Evolutionary conservation across 2,797 vertebrate species (phyloP), one percentile per base, ranked within the genome.

Genomic region (Notoglanidium macrostoma): DNA sequence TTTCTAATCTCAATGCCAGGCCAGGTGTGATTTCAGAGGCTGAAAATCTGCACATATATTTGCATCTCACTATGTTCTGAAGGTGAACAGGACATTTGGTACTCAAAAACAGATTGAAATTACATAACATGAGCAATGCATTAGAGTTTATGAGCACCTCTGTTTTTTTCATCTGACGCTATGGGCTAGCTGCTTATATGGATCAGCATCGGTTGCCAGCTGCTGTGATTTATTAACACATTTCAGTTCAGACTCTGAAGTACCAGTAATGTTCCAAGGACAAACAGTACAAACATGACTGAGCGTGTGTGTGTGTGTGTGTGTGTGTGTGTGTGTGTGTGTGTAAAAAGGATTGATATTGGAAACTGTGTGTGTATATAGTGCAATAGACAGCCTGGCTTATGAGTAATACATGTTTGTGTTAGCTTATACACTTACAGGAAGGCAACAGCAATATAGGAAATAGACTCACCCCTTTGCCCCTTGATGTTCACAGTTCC

Each of bases 71-170:
- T 65, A 78, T 5, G 26, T 54, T 51, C 44, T 80, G 65, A 83
- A 83, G 76, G 54, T 84, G 51, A 76, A 51, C 55, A 46, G 68
- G 63, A 80, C 57, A 19, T 73, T 10, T 8, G 29, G n/a, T n/a
- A 78, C 55, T 59, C 4, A 54, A 78, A 86, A 70, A 44, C 46
- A 83, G 59, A 87, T 68, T 67, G 83, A 74, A 85, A 87, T 88
- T 78, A 87, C 59, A 23, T 74, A 78, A 78, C 29, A 35, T 55
- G 29, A 59, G 17, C 55, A 32, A 23, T 32, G 46, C 84, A 86
- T 88, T 84, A 84, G n/a, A 88, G 87, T 89, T 85, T 87, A 86
- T 87, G 83, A 89, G 86, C 73, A 83, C 40, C 46, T 87, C 73
- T 76, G 5, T 87, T 82, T 84, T 14, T 44, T 74, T 83, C 84